Evolutionary conservation across 2,888 invertebrate species (phyloP), one percentile per base, ranked within the genome.

Genomic region (Trachelus iudaicus): DNA sequence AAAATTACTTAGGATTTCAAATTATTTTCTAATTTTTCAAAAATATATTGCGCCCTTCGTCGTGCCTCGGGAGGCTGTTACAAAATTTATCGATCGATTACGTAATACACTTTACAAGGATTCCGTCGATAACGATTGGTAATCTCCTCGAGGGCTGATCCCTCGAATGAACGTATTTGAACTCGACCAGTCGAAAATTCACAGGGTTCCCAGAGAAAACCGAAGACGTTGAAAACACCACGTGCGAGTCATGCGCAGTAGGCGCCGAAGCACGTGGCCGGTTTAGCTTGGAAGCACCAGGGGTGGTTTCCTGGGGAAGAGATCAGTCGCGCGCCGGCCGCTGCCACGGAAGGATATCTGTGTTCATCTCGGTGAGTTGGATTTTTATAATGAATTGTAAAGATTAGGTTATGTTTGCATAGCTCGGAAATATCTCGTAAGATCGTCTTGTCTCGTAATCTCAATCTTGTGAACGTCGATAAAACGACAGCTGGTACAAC

Each of bases 291-390:
- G 6, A 34, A 73, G 34, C 34, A 35, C n/a, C 34, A 35, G 37
- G 34, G 37, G 35, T 30, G 34, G 6, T 23, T 34, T 74, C 35
- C 34, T 83, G 83, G 74, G 37, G 75, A 71, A 82, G 83, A 84
- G 82, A 85, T 85, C 90, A 90, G 90, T 90, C 89, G 90, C 89
- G 90, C 90, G 90, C 90, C 89, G 90, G 90, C 91, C 90, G 90
- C 90, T 90, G 91, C 85, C 88, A 89, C 87, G 89, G 83, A 82
- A 89, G 86, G 88, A 85, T 89, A 88, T 81, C 82, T 81, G 81
- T 83, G 80, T 84, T 69, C 75, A 69, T 33, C 73, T 73, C 73
- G 79, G 79, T 78, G 71, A 78, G 75, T 75, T 73, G 23, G 6
- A 56, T 56, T 15, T 71, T 34, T 4, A 12, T 11, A 31, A 9